Evolutionary conservation across 2,113 vertebrate genomes (phyloP).

Genomic region (Phocoena phocoena): DNA sequence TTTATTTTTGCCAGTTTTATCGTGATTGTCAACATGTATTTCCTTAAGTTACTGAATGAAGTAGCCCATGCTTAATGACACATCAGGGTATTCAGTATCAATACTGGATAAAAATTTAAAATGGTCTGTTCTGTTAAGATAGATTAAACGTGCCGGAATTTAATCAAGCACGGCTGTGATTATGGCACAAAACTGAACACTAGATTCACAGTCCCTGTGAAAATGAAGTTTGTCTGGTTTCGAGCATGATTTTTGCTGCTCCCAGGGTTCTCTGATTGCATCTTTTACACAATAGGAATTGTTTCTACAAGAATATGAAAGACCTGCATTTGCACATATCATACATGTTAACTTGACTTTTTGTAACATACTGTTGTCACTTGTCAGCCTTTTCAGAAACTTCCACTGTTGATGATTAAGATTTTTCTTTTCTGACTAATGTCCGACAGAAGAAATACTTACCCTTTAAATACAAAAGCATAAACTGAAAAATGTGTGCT

Average conservation of each 20-base stretch:
- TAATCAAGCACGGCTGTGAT: background rate
- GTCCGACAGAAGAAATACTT: background rate
- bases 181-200: background rate
- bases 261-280: background rate
- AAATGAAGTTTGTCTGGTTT: background rate
- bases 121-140: background rate
- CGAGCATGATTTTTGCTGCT: background rate
- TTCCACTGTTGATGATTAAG: background rate
- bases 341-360: background rate
- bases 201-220: background rate
- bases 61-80: background rate
- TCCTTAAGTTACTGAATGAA: background rate
- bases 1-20: background rate
- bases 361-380: background rate
- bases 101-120: background rate
- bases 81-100: background rate
- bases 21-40: background rate
- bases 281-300: background rate
- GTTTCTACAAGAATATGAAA: background rate
- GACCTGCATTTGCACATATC: background rate
- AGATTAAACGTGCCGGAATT: background rate
- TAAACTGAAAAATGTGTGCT: background rate
- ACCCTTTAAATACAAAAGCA: background rate
- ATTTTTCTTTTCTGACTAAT: background rate
- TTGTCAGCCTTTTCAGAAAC: background rate